Base-by-base conservation (phyloP, 2,888 invertebrate genomes). In the Pasiphila rectangulata region DNA sequence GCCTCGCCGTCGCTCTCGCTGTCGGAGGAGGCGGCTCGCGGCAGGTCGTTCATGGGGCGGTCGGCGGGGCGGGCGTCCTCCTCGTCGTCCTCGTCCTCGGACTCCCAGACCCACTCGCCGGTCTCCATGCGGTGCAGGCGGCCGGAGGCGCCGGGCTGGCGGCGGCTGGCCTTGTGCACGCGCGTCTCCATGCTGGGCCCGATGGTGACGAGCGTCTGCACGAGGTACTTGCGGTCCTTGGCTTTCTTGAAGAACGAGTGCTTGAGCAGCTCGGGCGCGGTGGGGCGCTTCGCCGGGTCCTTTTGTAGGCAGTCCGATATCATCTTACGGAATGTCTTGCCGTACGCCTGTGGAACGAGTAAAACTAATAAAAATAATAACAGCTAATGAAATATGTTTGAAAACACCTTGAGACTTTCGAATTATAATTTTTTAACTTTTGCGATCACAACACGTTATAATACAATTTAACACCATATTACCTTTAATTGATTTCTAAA, bases 241-340 rank as follows among this genome's bases (percentile, higher is more conserved):
- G 98, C 97, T 86, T 99, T 99, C 79, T 97, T 98, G 89, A 99
- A 98, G 89, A 99, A 99, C 20, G 98, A 96, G 85, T 99, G 97
- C 83, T 99, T 99, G 39, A 99, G 88, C 47, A 99, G 90, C 84
- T 99, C 99, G 19, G 96, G 95, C 16, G 99, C 98, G 1, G 98
- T 95, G 20, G 99, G 99, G 89, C 97, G 91, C 83, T 97, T 98
- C 4, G 95, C 92, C 2, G 98, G 97, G 75, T 98, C 98, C 80
- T 98, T 99, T 81, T 98, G 98, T 49, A 99, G 91, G 79, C 99
- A 99, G 80, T 99, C 99, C 5, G 95, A 93, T 63, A 99, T 96
- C 95, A 99, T 96, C 88, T 98, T 98, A 46, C 98, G 92, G 90
- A 99, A 98, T 36, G 98, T 97, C 88, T 98, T 99, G 37, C 99